Percentiles rank a stretch among this genome's conserved stretches.
These are phyloP conservation scores for Eumaeus atala DNA, from an alignment of 1,140 invertebrate genomes.

Conservation along the genomic window DNA sequence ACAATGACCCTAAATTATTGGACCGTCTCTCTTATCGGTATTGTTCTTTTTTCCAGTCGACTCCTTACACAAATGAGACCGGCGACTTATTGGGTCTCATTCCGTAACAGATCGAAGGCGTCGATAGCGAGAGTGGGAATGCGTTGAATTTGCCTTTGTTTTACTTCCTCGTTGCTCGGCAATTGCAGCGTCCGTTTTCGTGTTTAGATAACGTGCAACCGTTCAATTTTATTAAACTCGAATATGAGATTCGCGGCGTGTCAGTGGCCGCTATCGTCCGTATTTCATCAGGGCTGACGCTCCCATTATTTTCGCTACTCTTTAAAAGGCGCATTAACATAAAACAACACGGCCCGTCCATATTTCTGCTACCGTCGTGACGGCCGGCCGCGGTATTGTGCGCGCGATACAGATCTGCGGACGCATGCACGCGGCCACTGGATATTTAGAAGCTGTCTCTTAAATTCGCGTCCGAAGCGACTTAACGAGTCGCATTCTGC, in stretches of 20 bases:
- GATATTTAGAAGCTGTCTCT: constrained; percentile 71
- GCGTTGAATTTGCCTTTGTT: constrained; percentile 40
- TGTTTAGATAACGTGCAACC: no score
- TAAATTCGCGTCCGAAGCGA: constrained; percentile 62
- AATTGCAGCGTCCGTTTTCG: neutral
- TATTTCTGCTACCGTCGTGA: constrained; percentile 65
- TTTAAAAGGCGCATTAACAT: constrained; percentile 64
- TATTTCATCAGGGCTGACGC: constrained; percentile 46
- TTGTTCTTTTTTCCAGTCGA: constrained; percentile 60
- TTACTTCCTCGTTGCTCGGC: constrained; percentile 41
- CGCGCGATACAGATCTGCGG: constrained; percentile 65
- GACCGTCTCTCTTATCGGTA: constrained; percentile 63
- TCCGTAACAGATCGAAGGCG: constrained; percentile 49
- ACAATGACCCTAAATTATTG: constrained; percentile 73
- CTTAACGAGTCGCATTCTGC: constrained; percentile 67
- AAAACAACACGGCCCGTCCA: constrained; percentile 66
- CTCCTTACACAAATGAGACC: constrained; percentile 67
- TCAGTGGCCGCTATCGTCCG: constrained; percentile 21
- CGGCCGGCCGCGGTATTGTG: constrained; percentile 61
- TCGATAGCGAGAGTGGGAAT: constrained; percentile 43
- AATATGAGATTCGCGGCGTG: no score
- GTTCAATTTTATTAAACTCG: no score
- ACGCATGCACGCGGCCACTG: constrained; percentile 59
- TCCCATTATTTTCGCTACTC: constrained; percentile 56
- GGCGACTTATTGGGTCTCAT: constrained; percentile 68